Base-by-base conservation (phyloP, 2,888 invertebrate genomes). In the Melipona bicolor region DNA sequence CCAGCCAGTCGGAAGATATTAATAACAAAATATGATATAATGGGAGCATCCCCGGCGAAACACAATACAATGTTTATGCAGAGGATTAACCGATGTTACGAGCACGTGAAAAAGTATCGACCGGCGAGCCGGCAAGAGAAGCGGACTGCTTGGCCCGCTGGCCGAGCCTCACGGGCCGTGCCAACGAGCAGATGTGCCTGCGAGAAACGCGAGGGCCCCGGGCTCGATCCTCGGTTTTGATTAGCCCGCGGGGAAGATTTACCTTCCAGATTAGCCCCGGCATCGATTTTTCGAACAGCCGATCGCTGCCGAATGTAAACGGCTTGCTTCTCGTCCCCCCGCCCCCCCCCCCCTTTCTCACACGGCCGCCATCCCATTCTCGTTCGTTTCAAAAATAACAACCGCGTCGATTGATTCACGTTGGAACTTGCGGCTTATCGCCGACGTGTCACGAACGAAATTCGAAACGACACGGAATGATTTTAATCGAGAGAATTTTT, bases 21-120 rank as follows among this genome's bases (percentile, higher is more conserved):
- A 94, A 94, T 94, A 94, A 94, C 94, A 93, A 94, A 94, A 94
- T 93, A 94, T 94, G 93, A 94, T 94, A 94, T 93, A 94, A 94
- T 94, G 90, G 93, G 89, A 92, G 93, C 93, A 93, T 93, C 93
- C 92, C 91, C 90, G 80, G 89, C 91, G 92, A 92, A 92, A 93
- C 90, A 94, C 94, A 94, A 94, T 94, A 92, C 92, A 92, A 92
- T 94, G 94, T 94, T 94, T 94, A 94, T 93, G 93, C 92, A 91
- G 89, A 83, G 94, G 94, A 94, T 94, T 92, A 94, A 92, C 91
- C 92, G 93, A 92, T 91, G 91, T 89, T 91, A 87, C 87, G 83
- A 83, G 90, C 87, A 89, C 87, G 87, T 84, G 83, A 84, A 90
- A 85, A 90, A 88, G 91, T 89, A 89, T 89, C 89, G 89, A 85